These are phyloP conservation scores for Elephas maximus DNA, from an alignment of 2,113 vertebrate genomes.

Conservation along the genomic window DNA sequence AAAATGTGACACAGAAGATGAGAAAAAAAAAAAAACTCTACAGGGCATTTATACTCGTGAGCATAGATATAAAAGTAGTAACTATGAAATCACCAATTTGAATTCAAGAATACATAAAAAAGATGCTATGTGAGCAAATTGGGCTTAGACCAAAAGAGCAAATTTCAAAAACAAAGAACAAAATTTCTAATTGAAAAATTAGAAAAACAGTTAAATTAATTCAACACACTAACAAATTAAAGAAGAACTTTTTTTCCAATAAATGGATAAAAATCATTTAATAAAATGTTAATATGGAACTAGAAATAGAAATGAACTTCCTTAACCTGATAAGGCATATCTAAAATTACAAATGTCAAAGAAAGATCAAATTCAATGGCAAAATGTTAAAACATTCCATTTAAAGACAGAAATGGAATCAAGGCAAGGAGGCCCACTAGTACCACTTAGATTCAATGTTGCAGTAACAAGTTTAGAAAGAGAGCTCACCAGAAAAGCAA, in stretches of 20 bases:
- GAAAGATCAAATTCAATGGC: neutral
- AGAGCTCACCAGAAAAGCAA: neutral
- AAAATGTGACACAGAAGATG: neutral
- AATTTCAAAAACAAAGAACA: neutral
- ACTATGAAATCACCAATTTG: neutral
- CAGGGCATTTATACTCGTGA: neutral
- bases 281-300: neutral
- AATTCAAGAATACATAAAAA: neutral
- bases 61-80: neutral
- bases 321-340: neutral
- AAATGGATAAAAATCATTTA: neutral
- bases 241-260: neutral
- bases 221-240: neutral
- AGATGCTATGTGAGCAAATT: neutral
- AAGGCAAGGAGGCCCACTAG: neutral
- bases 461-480: neutral
- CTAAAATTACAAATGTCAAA: neutral
- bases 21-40: neutral
- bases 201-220: neutral
- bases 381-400: neutral
- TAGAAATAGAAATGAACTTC: neutral
- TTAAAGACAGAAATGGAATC: neutral
- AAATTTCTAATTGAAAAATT: neutral
- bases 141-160: neutral
- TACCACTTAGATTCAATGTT: neutral